phyloP scores from a whole-genome alignment of 1,140 invertebrate species.

The Leucophenga varia region DNA sequence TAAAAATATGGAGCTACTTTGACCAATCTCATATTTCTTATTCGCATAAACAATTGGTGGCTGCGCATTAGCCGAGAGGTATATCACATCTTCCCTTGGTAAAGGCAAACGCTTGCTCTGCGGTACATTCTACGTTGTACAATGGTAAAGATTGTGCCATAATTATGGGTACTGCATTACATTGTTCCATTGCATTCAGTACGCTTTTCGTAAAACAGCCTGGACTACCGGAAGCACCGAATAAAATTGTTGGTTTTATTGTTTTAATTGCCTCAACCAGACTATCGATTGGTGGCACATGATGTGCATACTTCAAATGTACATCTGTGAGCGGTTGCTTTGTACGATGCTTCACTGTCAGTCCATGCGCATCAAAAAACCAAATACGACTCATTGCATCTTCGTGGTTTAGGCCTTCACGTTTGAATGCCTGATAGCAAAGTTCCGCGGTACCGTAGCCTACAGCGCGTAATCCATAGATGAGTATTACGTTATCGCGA shows the following conservation, averaged over 20 bases:
- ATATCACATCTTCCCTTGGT: conserved; percentile 78
- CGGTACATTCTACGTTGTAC: conserved; percentile 91
- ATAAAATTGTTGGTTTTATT: conserved; percentile 82
- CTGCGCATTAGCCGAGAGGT: conserved; percentile 90
- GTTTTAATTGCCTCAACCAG: conserved; percentile 75
- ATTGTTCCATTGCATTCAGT: conserved; percentile 73
- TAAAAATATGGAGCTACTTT: conserved; percentile 93
- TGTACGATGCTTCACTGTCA: conserved; percentile 76
- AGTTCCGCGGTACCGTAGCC: conserved; percentile 85
- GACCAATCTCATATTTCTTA: conserved; percentile 78
- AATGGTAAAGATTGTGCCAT: conserved; percentile 95
- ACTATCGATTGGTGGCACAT: conserved; percentile 67
- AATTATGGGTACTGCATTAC: conserved; percentile 69
- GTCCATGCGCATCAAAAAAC: conserved; percentile 67
- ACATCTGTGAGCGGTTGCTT: conserved; percentile 74
- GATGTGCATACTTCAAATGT: conserved; percentile 76
- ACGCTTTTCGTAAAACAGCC: conserved; percentile 86
- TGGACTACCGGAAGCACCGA: conserved; percentile 80
- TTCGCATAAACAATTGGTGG: conserved; percentile 75
- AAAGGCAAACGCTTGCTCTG: conserved; percentile 82
- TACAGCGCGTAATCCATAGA: conserved; percentile 91
- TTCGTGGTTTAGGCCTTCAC: conserved; percentile 70
- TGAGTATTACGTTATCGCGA: conserved; percentile 80
- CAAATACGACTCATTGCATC: conserved; percentile 76
- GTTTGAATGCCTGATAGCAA: conserved; percentile 83